Evolutionary conservation across 2,797 vertebrate species (phyloP).

Genomic region (Chelonia mydas): DNA sequence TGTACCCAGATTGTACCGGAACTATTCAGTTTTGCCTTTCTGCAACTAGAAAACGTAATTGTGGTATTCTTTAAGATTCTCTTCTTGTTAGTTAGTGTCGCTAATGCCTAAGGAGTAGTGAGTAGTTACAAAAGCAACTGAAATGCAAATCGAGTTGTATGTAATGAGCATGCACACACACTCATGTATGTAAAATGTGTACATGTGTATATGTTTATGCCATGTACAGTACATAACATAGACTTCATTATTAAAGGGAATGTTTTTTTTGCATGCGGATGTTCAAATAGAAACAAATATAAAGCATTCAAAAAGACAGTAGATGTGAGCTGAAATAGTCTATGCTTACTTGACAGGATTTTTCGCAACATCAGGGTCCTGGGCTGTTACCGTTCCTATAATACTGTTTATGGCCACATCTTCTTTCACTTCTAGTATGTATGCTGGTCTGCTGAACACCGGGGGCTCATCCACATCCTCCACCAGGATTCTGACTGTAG

Average conservation of each 20-base stretch:
- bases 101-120: background rate
- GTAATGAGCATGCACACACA: slow-evolving; percentile 1
- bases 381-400: slow-evolving; percentile 88
- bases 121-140: background rate
- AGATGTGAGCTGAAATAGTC: background rate
- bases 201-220: background rate
- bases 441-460: slow-evolving; percentile 86
- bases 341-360: slow-evolving; percentile 90
- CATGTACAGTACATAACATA: background rate
- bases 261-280: background rate
- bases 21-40: background rate
- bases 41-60: background rate
- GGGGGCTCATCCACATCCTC: slow-evolving; percentile 95
- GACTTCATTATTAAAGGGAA: background rate
- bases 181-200: background rate
- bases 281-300: background rate
- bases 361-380: slow-evolving; percentile 88
- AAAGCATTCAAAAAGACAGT: background rate
- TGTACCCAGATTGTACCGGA: background rate
- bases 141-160: background rate
- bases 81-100: background rate
- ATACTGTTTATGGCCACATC: slow-evolving; percentile 84
- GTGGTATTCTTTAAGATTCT: background rate
- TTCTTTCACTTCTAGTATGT: slow-evolving; percentile 92
- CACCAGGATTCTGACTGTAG: slow-evolving; percentile 88